These are phyloP conservation scores for Oithona nana DNA, from an alignment of 2,888 invertebrate species.

Conservation along the genomic window DNA sequence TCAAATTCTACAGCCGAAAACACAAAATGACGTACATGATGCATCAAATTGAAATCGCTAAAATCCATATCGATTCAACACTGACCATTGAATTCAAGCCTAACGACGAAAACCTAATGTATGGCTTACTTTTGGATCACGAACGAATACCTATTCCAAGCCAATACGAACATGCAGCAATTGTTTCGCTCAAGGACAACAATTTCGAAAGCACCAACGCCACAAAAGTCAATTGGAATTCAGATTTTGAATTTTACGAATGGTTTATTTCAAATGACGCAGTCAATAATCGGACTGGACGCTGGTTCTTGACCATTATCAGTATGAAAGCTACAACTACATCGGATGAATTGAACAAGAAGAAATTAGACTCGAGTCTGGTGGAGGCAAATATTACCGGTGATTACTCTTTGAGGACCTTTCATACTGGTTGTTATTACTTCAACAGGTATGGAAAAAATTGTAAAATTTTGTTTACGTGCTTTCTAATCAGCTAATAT, in stretches of 20 bases:
- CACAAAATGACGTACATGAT: neutral
- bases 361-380: neutral
- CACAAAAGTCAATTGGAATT: neutral
- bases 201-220: neutral
- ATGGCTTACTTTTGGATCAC: constrained; percentile 17
- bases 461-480: too few relatives aligned
- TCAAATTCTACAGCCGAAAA: too few relatives aligned
- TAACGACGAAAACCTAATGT: neutral
- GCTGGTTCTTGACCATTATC: constrained; percentile 26
- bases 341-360: neutral
- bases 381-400: too few relatives aligned
- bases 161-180: constrained; percentile 9
- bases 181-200: constrained; percentile 3
- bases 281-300: constrained; percentile 24
- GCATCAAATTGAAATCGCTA: neutral
- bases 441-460: neutral
- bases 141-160: constrained; percentile 17
- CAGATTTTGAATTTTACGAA: neutral
- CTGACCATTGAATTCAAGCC: constrained; percentile 1
- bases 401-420: neutral
- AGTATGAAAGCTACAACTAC: constrained; percentile 1
- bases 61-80: neutral
- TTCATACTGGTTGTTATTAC: neutral
- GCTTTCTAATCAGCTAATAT: too few relatives aligned
- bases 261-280: constrained; percentile 21